Evolutionary conservation across 2,113 vertebrate genomes (phyloP).

Genomic region (Malurus melanocephalus): DNA sequence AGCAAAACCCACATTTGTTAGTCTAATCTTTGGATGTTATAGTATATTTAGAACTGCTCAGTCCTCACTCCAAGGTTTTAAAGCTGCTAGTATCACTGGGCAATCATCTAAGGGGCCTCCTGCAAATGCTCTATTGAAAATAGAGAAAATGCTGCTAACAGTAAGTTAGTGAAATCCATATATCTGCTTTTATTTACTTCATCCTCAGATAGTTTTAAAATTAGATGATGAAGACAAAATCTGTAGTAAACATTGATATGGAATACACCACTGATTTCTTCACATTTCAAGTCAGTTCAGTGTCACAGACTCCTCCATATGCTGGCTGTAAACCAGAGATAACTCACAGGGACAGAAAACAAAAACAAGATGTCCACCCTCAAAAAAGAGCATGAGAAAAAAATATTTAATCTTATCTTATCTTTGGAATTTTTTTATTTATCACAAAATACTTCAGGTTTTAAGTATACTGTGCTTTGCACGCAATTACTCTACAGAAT

Average conservation of each 20-base stretch:
- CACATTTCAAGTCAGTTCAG: background rate
- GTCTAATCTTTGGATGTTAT: background rate
- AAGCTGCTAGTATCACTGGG: background rate
- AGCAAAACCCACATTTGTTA: background rate
- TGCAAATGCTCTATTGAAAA: background rate
- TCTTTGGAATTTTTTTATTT: background rate
- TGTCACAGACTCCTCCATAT: background rate
- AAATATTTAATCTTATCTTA: background rate
- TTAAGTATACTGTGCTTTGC: background rate
- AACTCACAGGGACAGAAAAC: background rate
- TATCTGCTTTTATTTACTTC: background rate
- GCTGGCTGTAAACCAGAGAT: background rate
- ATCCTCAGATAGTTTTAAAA: background rate
- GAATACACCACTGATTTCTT: background rate
- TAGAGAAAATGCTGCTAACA: background rate
- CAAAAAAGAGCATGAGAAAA: background rate
- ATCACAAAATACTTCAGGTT: background rate
- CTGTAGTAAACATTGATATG: background rate
- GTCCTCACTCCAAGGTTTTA: background rate
- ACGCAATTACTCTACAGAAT: background rate
- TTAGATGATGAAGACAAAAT: background rate
- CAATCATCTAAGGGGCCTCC: accelerated
- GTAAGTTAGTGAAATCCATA: background rate
- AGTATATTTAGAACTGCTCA: background rate
- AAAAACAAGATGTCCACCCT: background rate